Evolutionary conservation across 2,113 vertebrate genomes (phyloP).

Genomic region (Dasyurus viverrinus): DNA sequence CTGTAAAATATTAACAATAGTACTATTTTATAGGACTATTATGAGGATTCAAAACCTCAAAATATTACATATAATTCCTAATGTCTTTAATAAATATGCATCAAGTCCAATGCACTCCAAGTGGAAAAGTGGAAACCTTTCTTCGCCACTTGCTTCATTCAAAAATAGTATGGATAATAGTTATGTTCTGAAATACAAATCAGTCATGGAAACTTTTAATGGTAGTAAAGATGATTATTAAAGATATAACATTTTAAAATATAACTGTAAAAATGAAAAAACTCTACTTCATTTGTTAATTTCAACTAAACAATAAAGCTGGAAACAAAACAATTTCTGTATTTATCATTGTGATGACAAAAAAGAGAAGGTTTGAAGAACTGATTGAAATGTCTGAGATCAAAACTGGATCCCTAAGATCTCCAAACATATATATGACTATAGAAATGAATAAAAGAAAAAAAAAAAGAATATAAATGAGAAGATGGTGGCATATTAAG

Average conservation of each 20-base stretch:
- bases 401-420: neutral
- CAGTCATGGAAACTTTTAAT: neutral
- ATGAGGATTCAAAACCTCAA: neutral
- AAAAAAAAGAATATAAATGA: neutral
- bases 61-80: neutral
- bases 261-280: neutral
- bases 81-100: neutral
- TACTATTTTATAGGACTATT: neutral
- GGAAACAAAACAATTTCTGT: neutral
- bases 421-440: neutral
- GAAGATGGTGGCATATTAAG: neutral
- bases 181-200: neutral
- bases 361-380: neutral
- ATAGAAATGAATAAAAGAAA: neutral
- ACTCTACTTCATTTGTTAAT: neutral
- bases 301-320: neutral
- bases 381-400: neutral
- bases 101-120: neutral
- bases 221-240: neutral
- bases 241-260: neutral
- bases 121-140: neutral
- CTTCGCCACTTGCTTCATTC: neutral
- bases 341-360: neutral
- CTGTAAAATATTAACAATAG: neutral
- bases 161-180: neutral